Base-by-base conservation (phyloP, 2,113 vertebrate species). In the Pyxicephalus adspersus region DNA sequence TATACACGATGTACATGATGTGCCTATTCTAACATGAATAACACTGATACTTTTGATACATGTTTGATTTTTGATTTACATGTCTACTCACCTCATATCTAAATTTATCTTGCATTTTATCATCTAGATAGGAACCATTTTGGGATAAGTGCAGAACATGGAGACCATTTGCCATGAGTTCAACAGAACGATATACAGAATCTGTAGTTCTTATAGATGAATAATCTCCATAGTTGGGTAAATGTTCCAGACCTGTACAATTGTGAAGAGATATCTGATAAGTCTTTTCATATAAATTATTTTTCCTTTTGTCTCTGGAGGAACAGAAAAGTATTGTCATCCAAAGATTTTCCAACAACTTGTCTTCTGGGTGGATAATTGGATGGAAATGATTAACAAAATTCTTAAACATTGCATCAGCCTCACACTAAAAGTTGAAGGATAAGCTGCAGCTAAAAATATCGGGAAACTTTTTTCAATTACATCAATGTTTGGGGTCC, bases 311-410 rank as follows among this genome's bases (percentile, higher is more conserved):
- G 20, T 66, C 29, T 17, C 23, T 29, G 7, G 63, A 77, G 1
- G 16, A 22, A 50, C 76, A 77, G 0, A 9, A 11, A 34, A 22
- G 31, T 15, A 15, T 17, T 5, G 13, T 19, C 38, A 34, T 29
- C 26, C 25, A 65, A 15, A 77, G 31, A 55, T 66, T 25, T 55
- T 77, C 19, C 20, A 77, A 63, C 20, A 77, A 55, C 16, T 22
- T 22, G 25, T 77, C 76, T 34, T 77, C n/a, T 22, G 76, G 76
- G 20, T 66, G 22, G 2, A 55, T 65, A 23, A 26, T 26, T 22
- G 63, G 63, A 1, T 55, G 19, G 17, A 54, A 17, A 16, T 16
- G 17, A 15, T 55, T 4, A 20, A 54, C 2, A 5, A 66, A 65
- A 15, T n/a, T 15, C n/a, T 2, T 16, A 3, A 77, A 34, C 31